Evolutionary conservation across 2,888 invertebrate genomes (phyloP), one percentile per base, ranked within the genome.

Genomic region (Watsonalla cultraria): DNA sequence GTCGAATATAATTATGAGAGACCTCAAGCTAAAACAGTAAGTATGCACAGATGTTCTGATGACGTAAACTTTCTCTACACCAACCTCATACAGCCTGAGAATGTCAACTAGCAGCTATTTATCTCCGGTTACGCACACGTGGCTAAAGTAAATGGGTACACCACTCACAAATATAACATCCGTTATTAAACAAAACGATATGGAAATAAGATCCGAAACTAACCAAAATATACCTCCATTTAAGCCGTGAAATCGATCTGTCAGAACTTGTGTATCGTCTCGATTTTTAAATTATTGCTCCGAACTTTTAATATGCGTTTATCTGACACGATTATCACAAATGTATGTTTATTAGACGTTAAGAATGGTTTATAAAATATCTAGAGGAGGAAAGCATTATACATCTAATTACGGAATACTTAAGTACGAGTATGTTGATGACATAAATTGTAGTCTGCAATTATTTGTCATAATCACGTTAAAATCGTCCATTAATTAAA

Each of bases 41-140:
- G 70, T 82, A 76, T 78, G 66, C 62, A 70, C 65, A 72, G 75
- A 80, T 72, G 72, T 74, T 68, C 68, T 59, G 70, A 73, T 81
- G 78, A 81, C 70, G 76, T 74, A 68, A 72, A 77, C 81, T 82
- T 82, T 82, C 83, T 69, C 80, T 69, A 56, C 51, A 15, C 13
- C 35, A 7, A 13, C 51, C 55, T 58, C 55, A 60, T 57, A 61
- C 61, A 60, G 50, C 55, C 52, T 60, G 60, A 57, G 59, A 59
- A 59, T 65, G 60, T 59, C 65, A 64, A 66, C 54, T 47, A 46
- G 42, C 14, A 50, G 13, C 46, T 39, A 33, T 9, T 24, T 39
- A 49, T 39, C 7, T 37, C 7, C 14, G 6, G 24, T 24, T 24
- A 24, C 8, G 14, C 9, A 13, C 48, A 49, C 49, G 49, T 49